Conservation (phyloP, 1,140 invertebrate genomes). For the Aphelenchoides avenae region DNA sequence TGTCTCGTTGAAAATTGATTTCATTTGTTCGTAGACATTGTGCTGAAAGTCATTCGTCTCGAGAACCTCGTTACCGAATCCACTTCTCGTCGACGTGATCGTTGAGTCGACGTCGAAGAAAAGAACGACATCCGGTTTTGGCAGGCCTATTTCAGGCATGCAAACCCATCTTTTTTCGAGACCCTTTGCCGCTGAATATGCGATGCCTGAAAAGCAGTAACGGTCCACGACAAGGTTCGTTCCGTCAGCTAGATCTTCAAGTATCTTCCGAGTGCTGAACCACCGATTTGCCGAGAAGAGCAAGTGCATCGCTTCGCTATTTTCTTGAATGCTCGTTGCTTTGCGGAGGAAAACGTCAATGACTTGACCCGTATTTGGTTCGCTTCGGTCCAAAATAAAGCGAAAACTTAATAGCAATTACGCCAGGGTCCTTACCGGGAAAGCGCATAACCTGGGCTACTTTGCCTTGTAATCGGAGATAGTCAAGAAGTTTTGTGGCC, state of each 20-base stretch:
- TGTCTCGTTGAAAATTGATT: slow-evolving; percentile 9
- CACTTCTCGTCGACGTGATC: slow-evolving; percentile 56
- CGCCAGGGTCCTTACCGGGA: slow-evolving; percentile 20
- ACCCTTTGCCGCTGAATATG: slow-evolving; percentile 74
- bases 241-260: slow-evolving; percentile 68
- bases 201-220: slow-evolving; percentile 72
- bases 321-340: slow-evolving; percentile 25
- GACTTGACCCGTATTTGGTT: slow-evolving; percentile 18
- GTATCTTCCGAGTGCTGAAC: slow-evolving; percentile 70
- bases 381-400: slow-evolving; percentile 22
- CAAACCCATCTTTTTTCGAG: slow-evolving; percentile 20
- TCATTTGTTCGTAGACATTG: slow-evolving; percentile 65
- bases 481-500: slow-evolving; percentile 68
- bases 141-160: slow-evolving; percentile 23
- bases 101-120: slow-evolving; percentile 69
- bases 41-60: slow-evolving; percentile 73
- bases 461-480: slow-evolving; percentile 58
- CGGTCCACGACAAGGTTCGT: slow-evolving; percentile 79
- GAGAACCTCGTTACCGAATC: slow-evolving; percentile 81
- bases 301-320: slow-evolving; percentile 73
- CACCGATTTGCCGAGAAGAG: slow-evolving; percentile 89
- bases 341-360: slow-evolving; percentile 21
- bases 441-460: slow-evolving; percentile 60
- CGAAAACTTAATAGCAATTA: neutral
- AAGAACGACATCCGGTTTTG: slow-evolving; percentile 70